phyloP scores from a whole-genome alignment of 2,113 vertebrate species.

The Pagrus major region DNA sequence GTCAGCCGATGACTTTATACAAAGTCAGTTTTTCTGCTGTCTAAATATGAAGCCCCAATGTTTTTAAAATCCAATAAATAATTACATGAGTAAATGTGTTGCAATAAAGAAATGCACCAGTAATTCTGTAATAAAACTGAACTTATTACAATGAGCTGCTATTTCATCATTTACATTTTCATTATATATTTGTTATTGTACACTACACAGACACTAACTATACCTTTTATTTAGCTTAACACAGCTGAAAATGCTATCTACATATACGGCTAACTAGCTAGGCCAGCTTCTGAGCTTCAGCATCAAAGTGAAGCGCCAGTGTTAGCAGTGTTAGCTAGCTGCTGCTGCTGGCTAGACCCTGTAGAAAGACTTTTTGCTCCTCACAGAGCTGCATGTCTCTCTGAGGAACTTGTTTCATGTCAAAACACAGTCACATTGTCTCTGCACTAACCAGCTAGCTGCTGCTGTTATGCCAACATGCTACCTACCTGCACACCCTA shows the following conservation, averaged over 20 bases:
- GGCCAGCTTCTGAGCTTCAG: too few relatives aligned
- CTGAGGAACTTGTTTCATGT: background rate
- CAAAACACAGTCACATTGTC: background rate
- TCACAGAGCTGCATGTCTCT: background rate
- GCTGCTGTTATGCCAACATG: background rate
- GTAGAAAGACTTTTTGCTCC: background rate
- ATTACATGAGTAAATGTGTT: background rate
- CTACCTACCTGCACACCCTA: background rate
- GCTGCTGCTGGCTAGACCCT: background rate
- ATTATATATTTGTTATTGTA: background rate
- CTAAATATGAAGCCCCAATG: constrained; percentile 50
- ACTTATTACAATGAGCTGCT: background rate
- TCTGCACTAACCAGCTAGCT: background rate
- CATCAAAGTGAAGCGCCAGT: too few relatives aligned
- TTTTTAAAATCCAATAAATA: constrained; percentile 6
- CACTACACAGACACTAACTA: background rate
- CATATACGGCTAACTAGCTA: background rate
- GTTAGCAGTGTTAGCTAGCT: background rate
- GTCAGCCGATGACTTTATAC: constrained; percentile 31
- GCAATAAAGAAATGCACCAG: background rate
- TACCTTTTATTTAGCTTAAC: background rate
- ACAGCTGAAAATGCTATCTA: background rate
- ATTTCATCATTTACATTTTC: background rate
- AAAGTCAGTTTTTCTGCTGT: constrained; percentile 22
- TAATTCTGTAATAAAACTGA: background rate